phyloP scores from a whole-genome alignment of 2,888 invertebrate species.

The Cecidostiba fungosa region DNA sequence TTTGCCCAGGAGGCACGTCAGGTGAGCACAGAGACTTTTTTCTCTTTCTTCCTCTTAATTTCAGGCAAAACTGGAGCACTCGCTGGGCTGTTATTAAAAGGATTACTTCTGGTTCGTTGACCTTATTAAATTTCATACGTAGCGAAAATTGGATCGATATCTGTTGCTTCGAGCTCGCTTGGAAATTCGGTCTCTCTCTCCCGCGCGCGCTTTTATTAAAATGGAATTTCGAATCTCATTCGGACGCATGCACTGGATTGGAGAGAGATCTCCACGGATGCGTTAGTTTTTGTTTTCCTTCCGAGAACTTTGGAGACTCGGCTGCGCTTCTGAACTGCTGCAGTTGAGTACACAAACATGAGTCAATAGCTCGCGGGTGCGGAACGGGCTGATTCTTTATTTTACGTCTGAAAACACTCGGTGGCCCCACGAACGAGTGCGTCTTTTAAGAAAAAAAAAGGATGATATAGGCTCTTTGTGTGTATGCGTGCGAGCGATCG shows the following conservation, averaged over 20 bases:
- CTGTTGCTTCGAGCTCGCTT: constrained; percentile 54
- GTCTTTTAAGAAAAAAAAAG: constrained; percentile 20
- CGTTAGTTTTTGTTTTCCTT: constrained; percentile 61
- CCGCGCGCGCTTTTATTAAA: constrained; percentile 27
- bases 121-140: constrained; percentile 58
- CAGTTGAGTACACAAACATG: constrained; percentile 65
- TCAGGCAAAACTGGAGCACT: neutral
- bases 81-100: constrained; percentile 15
- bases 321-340: constrained; percentile 22
- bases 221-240: constrained; percentile 57
- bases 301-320: constrained; percentile 57
- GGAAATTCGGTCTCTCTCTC: neutral
- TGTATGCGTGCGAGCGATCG: neutral
- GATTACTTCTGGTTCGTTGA: constrained; percentile 52
- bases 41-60: neutral
- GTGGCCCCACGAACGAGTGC: constrained; percentile 19
- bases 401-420: constrained; percentile 50
- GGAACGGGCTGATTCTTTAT: constrained; percentile 56
- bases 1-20: constrained; percentile 77
- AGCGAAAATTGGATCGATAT: constrained; percentile 62
- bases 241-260: constrained; percentile 52
- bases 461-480: constrained; percentile 44
- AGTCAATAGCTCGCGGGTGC: constrained; percentile 61
- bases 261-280: constrained; percentile 45
- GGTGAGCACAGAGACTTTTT: constrained; percentile 71